phyloP scores from a whole-genome alignment of 2,113 vertebrate species.

The Hippocampus zosterae region DNA sequence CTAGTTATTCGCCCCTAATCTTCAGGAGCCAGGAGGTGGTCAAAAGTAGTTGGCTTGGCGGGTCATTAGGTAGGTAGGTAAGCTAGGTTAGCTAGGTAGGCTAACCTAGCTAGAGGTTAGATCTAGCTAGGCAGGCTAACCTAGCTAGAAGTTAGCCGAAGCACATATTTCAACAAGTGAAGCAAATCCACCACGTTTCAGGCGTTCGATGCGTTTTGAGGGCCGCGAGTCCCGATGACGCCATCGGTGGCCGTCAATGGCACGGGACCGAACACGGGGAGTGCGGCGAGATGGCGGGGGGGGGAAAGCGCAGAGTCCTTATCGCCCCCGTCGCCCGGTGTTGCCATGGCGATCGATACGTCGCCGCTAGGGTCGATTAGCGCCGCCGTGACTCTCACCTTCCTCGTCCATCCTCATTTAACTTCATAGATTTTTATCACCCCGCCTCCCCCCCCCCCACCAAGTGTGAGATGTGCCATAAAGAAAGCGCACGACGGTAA shows the following conservation, averaged over 20 bases:
- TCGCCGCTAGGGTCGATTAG: conserved; percentile 10
- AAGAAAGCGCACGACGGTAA: background rate
- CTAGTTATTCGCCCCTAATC: too few species aligned
- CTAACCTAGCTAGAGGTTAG: too few species aligned
- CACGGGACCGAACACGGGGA: background rate
- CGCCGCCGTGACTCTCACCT: background rate
- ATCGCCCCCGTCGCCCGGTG: conserved; percentile 7
- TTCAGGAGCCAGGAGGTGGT: too few species aligned
- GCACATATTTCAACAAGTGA: background rate
- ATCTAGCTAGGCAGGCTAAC: too few species aligned
- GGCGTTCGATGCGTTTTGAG: background rate
- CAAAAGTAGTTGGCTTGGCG: background rate
- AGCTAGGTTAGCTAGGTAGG: too few species aligned
- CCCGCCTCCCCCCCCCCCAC: background rate
- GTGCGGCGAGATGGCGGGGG: background rate
- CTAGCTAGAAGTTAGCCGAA: too few species aligned
- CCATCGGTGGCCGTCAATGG: background rate
- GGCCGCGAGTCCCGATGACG: background rate
- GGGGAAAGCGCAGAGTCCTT: background rate
- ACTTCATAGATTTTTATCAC: conserved; percentile 6
- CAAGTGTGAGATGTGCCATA: background rate
- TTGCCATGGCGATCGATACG: conserved; percentile 21
- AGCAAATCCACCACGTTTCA: background rate
- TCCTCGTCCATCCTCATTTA: conserved; percentile 1
- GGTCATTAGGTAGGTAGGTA: background rate